Conservation (phyloP, 2,797 vertebrate genomes). For the Holocentrus rufus region DNA sequence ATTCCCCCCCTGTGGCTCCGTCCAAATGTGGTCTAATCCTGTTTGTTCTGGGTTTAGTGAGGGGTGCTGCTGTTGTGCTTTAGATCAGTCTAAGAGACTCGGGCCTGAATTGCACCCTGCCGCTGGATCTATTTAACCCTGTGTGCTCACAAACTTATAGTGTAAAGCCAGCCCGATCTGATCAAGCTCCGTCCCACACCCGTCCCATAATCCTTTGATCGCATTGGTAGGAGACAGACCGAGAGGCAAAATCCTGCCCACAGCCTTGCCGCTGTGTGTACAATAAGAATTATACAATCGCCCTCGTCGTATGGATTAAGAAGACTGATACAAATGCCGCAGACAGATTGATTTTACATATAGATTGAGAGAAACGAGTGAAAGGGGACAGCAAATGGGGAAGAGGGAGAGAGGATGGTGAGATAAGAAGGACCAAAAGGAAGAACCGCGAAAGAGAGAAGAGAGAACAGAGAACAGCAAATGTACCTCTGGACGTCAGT, state of each 20-base stretch:
- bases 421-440: background rate
- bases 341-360: constrained; percentile 3
- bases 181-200: constrained; percentile 8
- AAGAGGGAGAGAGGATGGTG: background rate
- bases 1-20: constrained; percentile 23
- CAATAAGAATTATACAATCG: constrained; percentile 34
- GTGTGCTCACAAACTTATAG: background rate
- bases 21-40: constrained; percentile 54
- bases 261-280: constrained; percentile 15
- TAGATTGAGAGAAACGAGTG: constrained; percentile 7
- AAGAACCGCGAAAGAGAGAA: too few relatives aligned
- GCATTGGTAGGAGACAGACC: constrained; percentile 36
- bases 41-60: constrained; percentile 52
- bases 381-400: too few relatives aligned
- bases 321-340: constrained; percentile 17
- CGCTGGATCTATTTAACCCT: constrained; percentile 17
- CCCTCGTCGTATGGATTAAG: constrained; percentile 31
- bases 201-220: constrained; percentile 53
- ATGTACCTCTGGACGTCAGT: too few relatives aligned
- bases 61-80: constrained; percentile 27
- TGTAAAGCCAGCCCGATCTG: constrained; percentile 31
- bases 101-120: constrained; percentile 17
- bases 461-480: too few relatives aligned
- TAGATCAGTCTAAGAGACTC: constrained; percentile 33
- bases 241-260: constrained; percentile 22